Evolutionary conservation across 2,888 invertebrate genomes (phyloP).

Genomic region (Meteorus cinctellus): DNA sequence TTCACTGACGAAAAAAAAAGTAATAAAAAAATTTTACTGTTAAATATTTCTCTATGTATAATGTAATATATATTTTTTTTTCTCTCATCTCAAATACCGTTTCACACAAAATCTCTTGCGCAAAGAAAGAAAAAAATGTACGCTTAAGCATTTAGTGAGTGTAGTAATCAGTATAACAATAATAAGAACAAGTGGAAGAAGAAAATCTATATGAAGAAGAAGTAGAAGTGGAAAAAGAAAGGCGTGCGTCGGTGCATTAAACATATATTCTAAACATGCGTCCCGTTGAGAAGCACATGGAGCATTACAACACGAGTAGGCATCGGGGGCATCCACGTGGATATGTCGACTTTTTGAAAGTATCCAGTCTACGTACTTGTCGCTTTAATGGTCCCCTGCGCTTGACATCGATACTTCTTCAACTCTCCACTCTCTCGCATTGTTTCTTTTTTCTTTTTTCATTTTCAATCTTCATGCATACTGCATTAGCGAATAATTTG

Average conservation of each 20-base stretch:
- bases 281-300: conserved; percentile 3
- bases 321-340: conserved; percentile 51
- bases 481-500: not conserved
- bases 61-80: not conserved
- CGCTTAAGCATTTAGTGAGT: conserved; percentile 4
- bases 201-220: conserved; percentile 15
- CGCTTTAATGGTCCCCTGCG: conserved; percentile 19
- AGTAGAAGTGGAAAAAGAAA: conserved; percentile 4
- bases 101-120: conserved; percentile 6
- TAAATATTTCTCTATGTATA: not conserved
- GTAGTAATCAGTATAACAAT: conserved; percentile 14
- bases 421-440: not conserved
- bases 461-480: not conserved
- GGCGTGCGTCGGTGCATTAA: conserved; percentile 6
- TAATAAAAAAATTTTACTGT: conserved; percentile 9
- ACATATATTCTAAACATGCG: conserved; percentile 1
- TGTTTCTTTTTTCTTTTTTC: not conserved
- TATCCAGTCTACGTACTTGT: conserved; percentile 29
- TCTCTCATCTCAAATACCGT: conserved; percentile 1
- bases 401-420: not conserved
- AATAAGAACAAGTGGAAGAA: not conserved
- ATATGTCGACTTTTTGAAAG: conserved; percentile 43
- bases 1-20: not conserved
- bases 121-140: conserved; percentile 23
- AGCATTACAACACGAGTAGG: conserved; percentile 35